Evolutionary conservation across 2,113 vertebrate genomes (phyloP).

Genomic region (Dipodomys merriami): DNA sequence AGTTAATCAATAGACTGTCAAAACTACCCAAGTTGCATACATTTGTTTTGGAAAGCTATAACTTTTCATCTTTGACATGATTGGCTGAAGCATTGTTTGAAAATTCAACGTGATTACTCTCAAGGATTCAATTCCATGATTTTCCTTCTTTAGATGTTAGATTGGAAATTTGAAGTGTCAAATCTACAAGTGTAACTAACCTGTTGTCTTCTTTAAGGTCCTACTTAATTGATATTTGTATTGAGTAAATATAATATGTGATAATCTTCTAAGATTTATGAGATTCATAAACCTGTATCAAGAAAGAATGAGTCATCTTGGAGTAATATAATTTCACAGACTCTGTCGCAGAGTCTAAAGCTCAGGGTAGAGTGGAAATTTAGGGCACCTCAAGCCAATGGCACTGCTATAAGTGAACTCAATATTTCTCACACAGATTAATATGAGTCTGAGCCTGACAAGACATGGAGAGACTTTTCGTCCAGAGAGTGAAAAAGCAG

Average conservation of each 20-base stretch:
- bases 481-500: background rate
- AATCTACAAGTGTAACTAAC: background rate
- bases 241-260: background rate
- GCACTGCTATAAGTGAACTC: background rate
- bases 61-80: constrained; percentile 66
- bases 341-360: background rate
- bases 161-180: constrained; percentile 1
- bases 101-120: constrained; percentile 53
- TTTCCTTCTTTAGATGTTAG: background rate
- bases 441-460: background rate
- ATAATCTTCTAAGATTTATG: background rate
- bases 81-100: constrained; percentile 60
- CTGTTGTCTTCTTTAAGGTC: constrained; percentile 37
- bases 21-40: constrained; percentile 58
- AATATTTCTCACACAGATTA: background rate
- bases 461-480: background rate
- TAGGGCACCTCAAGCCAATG: background rate
- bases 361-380: background rate
- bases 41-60: constrained; percentile 53
- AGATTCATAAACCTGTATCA: background rate
- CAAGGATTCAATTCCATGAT: constrained; percentile 32
- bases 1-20: constrained; percentile 77
- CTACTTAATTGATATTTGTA: background rate
- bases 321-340: background rate
- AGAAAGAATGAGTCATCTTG: background rate